Evolutionary conservation across 2,113 vertebrate genomes (phyloP).

Genomic region (Cynocephalus volans): DNA sequence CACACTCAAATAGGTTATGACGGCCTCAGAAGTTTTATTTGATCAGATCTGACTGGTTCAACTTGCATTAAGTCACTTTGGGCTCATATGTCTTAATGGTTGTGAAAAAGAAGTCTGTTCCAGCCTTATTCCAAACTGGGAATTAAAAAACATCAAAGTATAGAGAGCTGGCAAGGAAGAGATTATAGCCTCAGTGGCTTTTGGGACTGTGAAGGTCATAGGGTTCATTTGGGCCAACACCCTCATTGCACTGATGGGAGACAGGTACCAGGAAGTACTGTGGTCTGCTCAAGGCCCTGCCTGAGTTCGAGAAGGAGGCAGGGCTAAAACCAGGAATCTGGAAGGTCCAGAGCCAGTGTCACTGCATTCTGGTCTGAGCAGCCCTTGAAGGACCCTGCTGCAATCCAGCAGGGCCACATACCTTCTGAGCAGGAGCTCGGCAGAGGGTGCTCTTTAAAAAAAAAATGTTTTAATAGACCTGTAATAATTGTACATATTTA

Average conservation of each 20-base stretch:
- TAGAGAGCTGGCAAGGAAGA: neutral
- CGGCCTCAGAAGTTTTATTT: neutral
- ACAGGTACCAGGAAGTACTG: neutral
- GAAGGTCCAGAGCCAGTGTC: too few species aligned
- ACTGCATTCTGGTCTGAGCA: neutral
- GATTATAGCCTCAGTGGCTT: neutral
- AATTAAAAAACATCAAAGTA: neutral
- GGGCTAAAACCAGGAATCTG: neutral
- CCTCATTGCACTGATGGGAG: neutral
- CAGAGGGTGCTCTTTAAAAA: slow-evolving; percentile 41
- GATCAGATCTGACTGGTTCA: slow-evolving; percentile 6
- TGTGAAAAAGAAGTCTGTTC: slow-evolving; percentile 23
- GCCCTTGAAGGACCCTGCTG: neutral
- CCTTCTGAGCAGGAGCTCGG: neutral
- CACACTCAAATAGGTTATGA: neutral
- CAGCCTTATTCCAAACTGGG: neutral
- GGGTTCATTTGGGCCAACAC: neutral
- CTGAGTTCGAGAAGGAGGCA: neutral
- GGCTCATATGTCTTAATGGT: neutral
- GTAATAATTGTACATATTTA: too few species aligned
- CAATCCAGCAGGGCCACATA: neutral
- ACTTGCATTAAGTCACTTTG: neutral
- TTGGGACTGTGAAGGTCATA: neutral
- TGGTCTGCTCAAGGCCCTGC: neutral
- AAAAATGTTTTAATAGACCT: too few species aligned